Conservation (phyloP, 2,113 vertebrate species). For the Gavialis gangeticus region DNA sequence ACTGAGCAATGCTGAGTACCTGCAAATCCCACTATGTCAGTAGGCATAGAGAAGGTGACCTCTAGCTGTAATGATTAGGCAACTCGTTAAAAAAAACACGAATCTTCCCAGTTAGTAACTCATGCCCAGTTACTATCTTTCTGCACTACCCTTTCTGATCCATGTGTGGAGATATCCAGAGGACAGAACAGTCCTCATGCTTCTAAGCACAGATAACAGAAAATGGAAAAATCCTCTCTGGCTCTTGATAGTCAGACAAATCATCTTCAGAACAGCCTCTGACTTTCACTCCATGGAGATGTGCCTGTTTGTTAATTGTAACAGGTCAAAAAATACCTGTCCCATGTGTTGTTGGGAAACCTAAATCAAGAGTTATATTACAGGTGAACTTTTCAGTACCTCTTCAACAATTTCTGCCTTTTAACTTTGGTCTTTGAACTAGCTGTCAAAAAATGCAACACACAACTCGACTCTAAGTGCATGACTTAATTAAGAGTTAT, state of each 20-base stretch:
- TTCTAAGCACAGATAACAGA: background rate
- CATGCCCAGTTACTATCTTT: too few species aligned
- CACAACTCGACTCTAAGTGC: background rate
- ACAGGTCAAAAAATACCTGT: background rate
- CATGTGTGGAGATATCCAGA: background rate
- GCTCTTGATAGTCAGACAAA: background rate
- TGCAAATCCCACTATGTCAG: background rate
- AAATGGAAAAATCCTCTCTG: background rate
- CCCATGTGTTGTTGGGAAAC: fast-evolving
- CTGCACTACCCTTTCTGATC: background rate
- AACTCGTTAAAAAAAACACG: background rate
- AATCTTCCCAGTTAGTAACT: too few species aligned
- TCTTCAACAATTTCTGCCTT: background rate
- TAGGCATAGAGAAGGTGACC: background rate
- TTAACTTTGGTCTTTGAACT: background rate
- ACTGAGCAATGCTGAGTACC: background rate
- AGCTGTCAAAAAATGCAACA: background rate
- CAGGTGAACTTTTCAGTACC: fast-evolving
- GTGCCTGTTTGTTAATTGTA: background rate
- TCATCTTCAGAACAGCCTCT: background rate
- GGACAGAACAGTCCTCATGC: background rate
- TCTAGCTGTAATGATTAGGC: background rate
- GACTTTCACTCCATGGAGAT: background rate
- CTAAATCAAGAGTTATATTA: background rate
- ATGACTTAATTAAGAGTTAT: background rate